Evolutionary conservation across 2,797 vertebrate genomes (phyloP), one percentile per base, ranked within the genome.

Genomic region (Myotis myotis): DNA sequence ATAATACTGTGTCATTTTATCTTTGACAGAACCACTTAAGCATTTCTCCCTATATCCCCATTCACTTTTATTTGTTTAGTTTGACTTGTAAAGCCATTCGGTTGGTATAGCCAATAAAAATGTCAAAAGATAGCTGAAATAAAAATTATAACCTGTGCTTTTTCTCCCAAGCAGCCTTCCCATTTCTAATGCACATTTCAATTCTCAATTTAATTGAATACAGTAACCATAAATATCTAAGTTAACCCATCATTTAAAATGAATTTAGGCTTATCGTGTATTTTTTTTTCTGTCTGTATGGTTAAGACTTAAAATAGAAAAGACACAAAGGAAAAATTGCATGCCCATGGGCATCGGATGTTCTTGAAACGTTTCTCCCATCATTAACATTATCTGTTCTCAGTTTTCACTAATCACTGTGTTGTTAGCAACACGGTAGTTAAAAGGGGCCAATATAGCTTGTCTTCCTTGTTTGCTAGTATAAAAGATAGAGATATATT

Each of bases 91-190:
- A 96, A 96, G 71, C 38, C 38, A 84, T 84, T 92, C 53, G 8
- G 51, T 88, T 93, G 78, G 36, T 66, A 91, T 88, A 95, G 49
- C 53, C 74, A 88, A 75, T 91, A 88, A 96, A 95, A 96, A 87
- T 95, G 79, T 96, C 96, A 97, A 47, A 90, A 95, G 57, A 82
- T 30, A 93, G 44, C 36, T 89, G 41, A 93, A 95, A 93, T 94
- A 95, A 90, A 96, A 96, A 91, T 94, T 93, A 95, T 70, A 92
- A 64, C 41, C 22, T 91, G 8, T 19, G 60, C 38, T 82, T 75
- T 75, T 33, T 15, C 57, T 89, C 62, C 41, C 22, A 91, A 83
- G 33, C 6, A 90, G 64, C 0, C 8, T 93, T 95, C 36, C 30
- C 36, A 49, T 86, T 90, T 87, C 64, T 86, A 33, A 41, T 55